Base-by-base conservation (phyloP, 2,113 vertebrate genomes). In the Daphoenositta chrysoptera region DNA sequence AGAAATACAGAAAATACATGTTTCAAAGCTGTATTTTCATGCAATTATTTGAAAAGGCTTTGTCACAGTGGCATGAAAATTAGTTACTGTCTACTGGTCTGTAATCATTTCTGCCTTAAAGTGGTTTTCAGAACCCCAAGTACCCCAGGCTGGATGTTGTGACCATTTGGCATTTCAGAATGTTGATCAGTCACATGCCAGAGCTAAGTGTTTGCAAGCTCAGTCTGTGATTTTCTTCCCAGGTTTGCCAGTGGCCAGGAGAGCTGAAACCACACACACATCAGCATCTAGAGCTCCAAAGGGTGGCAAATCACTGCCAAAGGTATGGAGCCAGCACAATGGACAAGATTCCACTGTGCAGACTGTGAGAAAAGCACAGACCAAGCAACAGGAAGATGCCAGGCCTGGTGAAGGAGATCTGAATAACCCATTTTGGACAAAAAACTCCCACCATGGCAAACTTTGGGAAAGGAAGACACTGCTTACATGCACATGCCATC, bases 41-140 rank as follows among this genome's bases (percentile, higher is more conserved):
- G 51, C 85, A 97, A 96, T 87, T 96, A 87, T 83, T 92, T 95
- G 63, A 84, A 93, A 95, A 95, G 80, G 72, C 48, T 94, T 94
- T 44, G 90, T 90, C 75, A 88, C 58, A 65, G 26, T 50, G 39
- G 83, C 4, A 1, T 50, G 68, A 89, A 82, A 96, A 82, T 78
- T 76, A 42, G 68, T 95, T 97, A 91, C 68, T 90, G 31, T 87
- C 77, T 72, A 78, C 53, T 72, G 80, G 45, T 90, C 56, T 63
- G 58, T 93, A 95, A 95, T 81, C 0, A 4, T 66, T 83, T 83
- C 51, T 92, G 76, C 35, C 64, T 81, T 48, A 48, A 63, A 90
- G 82, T 17, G 42, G 30, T 63, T 73, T 94, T 90, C 78, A 86
- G 84, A 63, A 65, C 56, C 17, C 27, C 72, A 44, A 24, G 39